These are phyloP conservation scores for Pseudopipra pipra DNA, from an alignment of 2,113 vertebrate genomes.

Conservation along the genomic window DNA sequence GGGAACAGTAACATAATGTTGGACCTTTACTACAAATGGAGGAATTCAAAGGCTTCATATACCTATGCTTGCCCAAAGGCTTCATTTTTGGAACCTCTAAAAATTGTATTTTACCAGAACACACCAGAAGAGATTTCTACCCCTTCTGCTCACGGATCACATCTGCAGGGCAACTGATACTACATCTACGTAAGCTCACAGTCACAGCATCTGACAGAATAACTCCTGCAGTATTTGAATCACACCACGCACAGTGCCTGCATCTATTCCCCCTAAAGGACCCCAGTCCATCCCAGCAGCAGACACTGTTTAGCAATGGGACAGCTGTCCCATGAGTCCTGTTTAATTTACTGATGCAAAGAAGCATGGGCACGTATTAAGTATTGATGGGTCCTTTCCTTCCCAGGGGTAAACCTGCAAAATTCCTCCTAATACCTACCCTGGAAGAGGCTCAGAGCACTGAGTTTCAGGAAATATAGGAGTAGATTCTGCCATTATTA, in stretches of 20 bases:
- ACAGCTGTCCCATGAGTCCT: not conserved
- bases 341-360: not conserved
- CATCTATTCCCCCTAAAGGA: not conserved
- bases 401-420: not conserved
- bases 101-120: not conserved
- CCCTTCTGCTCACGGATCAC: not conserved
- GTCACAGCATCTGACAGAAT: not conserved
- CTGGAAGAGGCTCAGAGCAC: not conserved
- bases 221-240: not conserved
- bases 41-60: not conserved
- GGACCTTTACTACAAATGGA: not conserved
- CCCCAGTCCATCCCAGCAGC: not conserved
- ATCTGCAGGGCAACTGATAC: not conserved
- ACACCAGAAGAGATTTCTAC: not conserved
- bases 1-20: not conserved
- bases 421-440: not conserved
- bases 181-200: not conserved
- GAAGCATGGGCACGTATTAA: not conserved
- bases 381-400: not conserved
- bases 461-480: not conserved
- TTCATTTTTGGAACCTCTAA: not conserved
- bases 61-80: not conserved
- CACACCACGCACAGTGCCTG: not conserved
- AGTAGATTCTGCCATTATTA: not conserved
- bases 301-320: not conserved